phyloP scores from a whole-genome alignment of 2,797 vertebrate species.

The Danio choprae region DNA sequence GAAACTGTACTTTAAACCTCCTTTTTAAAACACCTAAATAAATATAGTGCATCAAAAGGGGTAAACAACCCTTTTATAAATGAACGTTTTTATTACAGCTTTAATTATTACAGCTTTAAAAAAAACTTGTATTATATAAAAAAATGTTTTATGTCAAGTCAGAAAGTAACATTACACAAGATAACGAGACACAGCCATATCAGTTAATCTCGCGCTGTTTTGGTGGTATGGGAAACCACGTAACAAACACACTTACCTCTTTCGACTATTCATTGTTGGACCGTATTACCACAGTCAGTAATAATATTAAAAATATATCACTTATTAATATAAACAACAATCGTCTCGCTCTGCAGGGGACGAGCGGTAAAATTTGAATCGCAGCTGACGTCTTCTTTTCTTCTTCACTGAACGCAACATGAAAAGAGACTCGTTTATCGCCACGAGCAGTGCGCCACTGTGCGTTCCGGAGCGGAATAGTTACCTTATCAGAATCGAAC shows the following conservation, averaged over 20 bases:
- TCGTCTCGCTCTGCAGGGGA: background rate
- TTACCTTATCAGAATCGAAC: background rate
- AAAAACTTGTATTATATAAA: background rate
- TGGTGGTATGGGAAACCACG: background rate
- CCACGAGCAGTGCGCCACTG: background rate
- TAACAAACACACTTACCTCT: conserved; percentile 53
- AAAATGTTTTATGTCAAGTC: background rate
- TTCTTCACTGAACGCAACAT: conserved; percentile 28
- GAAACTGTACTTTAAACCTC: background rate
- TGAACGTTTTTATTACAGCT: background rate
- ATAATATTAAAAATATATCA: background rate
- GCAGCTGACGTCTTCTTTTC: background rate
- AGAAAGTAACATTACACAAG: too few relatives aligned
- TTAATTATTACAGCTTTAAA: background rate
- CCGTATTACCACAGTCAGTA: background rate
- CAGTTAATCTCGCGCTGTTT: background rate
- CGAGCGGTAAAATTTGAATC: conserved; percentile 59
- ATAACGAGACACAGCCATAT: background rate
- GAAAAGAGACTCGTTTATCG: background rate
- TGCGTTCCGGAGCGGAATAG: background rate
- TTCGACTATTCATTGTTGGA: conserved; percentile 55
- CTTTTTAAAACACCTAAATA: background rate
- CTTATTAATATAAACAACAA: background rate
- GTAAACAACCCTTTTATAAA: too few relatives aligned
- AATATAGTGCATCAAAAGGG: too few relatives aligned